Evolutionary conservation across 2,888 invertebrate species (phyloP).

Genomic region (Nipponacmea schrenckii): DNA sequence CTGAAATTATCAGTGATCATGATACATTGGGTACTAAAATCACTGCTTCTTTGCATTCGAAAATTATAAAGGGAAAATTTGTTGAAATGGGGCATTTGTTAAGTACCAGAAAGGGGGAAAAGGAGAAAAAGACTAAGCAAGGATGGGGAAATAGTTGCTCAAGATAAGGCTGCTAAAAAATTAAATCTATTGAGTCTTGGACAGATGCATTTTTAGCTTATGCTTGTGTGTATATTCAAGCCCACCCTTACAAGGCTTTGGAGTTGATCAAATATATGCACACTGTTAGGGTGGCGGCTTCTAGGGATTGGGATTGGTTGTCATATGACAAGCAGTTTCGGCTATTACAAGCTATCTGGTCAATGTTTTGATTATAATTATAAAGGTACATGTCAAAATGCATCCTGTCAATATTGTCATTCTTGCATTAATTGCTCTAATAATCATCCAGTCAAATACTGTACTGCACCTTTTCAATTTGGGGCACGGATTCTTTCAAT

Average conservation of each 20-base stretch:
- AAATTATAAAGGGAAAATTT: no score
- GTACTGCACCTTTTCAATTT: no score
- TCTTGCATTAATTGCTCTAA: no score
- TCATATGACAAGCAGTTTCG: not conserved
- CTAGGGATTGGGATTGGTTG: not conserved
- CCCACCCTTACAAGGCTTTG: not conserved
- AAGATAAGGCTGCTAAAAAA: not conserved
- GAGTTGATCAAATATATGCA: no score
- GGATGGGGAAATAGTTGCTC: not conserved
- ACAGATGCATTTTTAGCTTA: not conserved
- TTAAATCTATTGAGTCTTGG: not conserved
- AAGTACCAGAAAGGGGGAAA: not conserved
- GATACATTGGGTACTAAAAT: not conserved
- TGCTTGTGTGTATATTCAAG: not conserved
- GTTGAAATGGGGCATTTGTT: not conserved
- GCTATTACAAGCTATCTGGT: no score
- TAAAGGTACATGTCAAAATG: not conserved
- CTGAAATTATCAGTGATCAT: no score
- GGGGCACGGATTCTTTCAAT: no score
- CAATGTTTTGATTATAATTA: not conserved
- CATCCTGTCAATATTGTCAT: not conserved
- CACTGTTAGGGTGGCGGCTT: not conserved
- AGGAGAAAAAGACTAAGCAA: not conserved
- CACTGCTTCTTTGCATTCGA: not conserved
- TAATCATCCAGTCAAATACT: no score